phyloP scores from a whole-genome alignment of 2,113 vertebrate genomes.

The Apteryx mantelli region DNA sequence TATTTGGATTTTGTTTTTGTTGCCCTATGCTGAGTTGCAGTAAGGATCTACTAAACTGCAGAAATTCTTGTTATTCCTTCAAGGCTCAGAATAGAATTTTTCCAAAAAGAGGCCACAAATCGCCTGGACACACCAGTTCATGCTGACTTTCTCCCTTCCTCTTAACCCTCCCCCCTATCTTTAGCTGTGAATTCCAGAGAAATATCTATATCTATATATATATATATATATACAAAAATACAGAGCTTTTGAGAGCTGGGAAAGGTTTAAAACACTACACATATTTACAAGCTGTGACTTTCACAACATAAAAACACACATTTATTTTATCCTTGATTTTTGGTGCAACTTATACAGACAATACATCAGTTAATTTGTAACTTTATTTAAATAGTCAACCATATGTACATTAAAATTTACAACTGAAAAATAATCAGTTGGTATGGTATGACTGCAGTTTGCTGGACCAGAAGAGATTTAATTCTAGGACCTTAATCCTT shows the following conservation, averaged over 20 bases:
- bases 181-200: constrained; percentile 1
- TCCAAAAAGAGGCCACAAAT: neutral
- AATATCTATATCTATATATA: neutral
- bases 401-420: constrained; percentile 84
- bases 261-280: constrained; percentile 55
- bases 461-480: neutral
- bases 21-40: neutral
- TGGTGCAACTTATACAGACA: constrained; percentile 74
- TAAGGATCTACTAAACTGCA: neutral
- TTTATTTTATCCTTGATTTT: constrained; percentile 71
- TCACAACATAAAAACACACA: constrained; percentile 56
- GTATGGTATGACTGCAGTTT: constrained; percentile 50
- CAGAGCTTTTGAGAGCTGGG: constrained; percentile 58
- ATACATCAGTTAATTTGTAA: constrained; percentile 67
- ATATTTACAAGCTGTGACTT: constrained; percentile 67
- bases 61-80: neutral
- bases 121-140: neutral
- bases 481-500: neutral
- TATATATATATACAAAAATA: constrained; percentile 67
- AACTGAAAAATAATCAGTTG: constrained; percentile 64
- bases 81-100: neutral
- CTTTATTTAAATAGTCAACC: constrained; percentile 77
- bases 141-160: neutral
- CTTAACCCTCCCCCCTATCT: neutral
- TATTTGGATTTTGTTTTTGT: neutral